Conservation (phyloP, 1,140 invertebrate genomes). For the Trachelipus rathkii region DNA sequence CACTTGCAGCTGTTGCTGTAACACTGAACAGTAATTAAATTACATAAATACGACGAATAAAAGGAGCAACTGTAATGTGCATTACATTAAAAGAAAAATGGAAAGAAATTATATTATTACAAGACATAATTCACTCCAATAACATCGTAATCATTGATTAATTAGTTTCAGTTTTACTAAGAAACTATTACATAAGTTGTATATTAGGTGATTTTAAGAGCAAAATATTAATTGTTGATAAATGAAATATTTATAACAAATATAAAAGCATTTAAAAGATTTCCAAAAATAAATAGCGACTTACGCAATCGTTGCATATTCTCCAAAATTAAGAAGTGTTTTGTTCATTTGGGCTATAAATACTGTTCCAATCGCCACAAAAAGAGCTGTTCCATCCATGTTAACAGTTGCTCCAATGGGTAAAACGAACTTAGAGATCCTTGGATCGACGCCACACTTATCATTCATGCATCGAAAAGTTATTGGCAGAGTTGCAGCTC, state of each 20-base stretch:
- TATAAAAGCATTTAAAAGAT: neutral
- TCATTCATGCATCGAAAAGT: slow-evolving; percentile 92
- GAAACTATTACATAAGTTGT: no score
- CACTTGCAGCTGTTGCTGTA: slow-evolving; percentile 82
- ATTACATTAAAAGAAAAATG: no score
- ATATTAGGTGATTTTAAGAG: no score
- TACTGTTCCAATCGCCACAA: slow-evolving; percentile 78
- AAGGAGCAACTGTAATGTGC: no score
- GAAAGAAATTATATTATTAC: no score
- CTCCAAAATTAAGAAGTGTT: slow-evolving; percentile 69
- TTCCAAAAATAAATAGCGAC: slow-evolving; percentile 47
- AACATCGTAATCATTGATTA: no score
- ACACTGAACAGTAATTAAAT: slow-evolving; percentile 56
- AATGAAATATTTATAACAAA: neutral
- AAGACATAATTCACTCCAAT: no score
- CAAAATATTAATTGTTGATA: no score
- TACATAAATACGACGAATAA: no score
- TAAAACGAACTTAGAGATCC: slow-evolving; percentile 84
- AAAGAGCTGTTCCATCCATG: slow-evolving; percentile 91
- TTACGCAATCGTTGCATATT: slow-evolving; percentile 74
- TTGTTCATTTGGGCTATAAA: slow-evolving; percentile 91
- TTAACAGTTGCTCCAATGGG: slow-evolving; percentile 89
- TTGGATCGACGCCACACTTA: slow-evolving; percentile 77
- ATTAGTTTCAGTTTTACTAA: no score
- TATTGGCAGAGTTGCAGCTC: slow-evolving; percentile 88